phyloP scores from a whole-genome alignment of 2,888 invertebrate species.

The Lordiphosa andalusiaca region DNA sequence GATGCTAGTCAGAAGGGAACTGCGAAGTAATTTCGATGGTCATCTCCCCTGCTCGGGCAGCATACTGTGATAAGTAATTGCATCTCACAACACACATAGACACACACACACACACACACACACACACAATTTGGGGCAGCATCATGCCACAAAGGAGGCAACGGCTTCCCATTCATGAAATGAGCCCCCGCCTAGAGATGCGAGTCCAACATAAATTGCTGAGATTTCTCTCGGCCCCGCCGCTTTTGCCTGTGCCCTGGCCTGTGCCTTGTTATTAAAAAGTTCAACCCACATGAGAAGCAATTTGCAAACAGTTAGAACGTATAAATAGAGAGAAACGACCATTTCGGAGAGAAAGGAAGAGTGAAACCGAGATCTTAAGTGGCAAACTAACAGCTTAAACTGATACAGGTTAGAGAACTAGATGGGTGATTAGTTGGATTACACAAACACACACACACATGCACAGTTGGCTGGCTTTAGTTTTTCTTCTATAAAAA shows the following conservation, averaged over 20 bases:
- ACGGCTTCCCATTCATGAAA: constrained; percentile 57
- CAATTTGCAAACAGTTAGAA: constrained; percentile 63
- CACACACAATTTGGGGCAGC: constrained; percentile 51
- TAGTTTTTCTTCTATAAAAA: no score
- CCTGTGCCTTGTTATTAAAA: constrained; percentile 64
- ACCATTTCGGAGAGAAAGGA: background rate
- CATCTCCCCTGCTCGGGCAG: constrained; percentile 38
- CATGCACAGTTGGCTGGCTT: no score
- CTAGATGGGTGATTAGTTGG: constrained; percentile 6
- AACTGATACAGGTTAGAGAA: constrained; percentile 24
- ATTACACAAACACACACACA: background rate
- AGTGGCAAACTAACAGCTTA: constrained; percentile 34
- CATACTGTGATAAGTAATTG: constrained; percentile 75
- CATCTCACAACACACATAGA: constrained; percentile 34
- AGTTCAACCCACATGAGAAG: constrained; percentile 60
- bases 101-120: constrained; percentile 18
- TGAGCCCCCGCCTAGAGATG: constrained; percentile 42
- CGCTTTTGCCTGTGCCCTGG: constrained; percentile 41
- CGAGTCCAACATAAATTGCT: constrained; percentile 58
- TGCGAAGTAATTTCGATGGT: constrained; percentile 57
- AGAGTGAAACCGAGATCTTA: constrained; percentile 19
- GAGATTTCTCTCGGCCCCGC: constrained; percentile 49
- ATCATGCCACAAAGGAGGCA: constrained; percentile 18
- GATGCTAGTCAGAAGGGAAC: constrained; percentile 19
- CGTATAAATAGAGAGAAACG: constrained; percentile 31